phyloP scores from a whole-genome alignment of 2,888 invertebrate species.

The Cybosia mesomella region DNA sequence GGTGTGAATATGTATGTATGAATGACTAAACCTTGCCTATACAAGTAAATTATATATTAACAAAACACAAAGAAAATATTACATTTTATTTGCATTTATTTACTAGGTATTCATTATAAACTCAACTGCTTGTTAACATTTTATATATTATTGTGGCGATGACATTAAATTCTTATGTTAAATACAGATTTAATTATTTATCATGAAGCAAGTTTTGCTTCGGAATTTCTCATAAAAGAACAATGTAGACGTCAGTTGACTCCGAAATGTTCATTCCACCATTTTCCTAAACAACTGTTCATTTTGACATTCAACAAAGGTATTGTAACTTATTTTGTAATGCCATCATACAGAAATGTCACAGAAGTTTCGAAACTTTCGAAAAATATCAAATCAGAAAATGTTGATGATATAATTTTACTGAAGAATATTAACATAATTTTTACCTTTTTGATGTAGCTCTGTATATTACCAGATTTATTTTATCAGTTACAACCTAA shows the following conservation, averaged over 20 bases:
- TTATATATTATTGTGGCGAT: not conserved
- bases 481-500: too few relatives aligned
- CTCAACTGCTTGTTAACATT: not conserved
- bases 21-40: too few relatives aligned
- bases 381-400: not conserved
- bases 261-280: slow-evolving; percentile 15
- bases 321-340: slow-evolving; percentile 7
- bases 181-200: not conserved
- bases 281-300: slow-evolving; percentile 19
- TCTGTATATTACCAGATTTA: too few relatives aligned
- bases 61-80: too few relatives aligned
- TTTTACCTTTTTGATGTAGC: too few relatives aligned
- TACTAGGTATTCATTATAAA: too few relatives aligned
- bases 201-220: not conserved
- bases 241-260: slow-evolving; percentile 1
- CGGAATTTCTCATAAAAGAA: not conserved
- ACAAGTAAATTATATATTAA: too few relatives aligned
- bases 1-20: too few relatives aligned
- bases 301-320: slow-evolving; percentile 23
- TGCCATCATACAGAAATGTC: slow-evolving; percentile 5
- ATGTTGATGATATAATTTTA: too few relatives aligned
- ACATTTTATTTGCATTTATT: too few relatives aligned
- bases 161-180: not conserved
- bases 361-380: not conserved
- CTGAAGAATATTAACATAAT: too few relatives aligned